Percentiles rank a stretch among this genome's conserved stretches.
These are phyloP conservation scores for Leucophenga montana DNA, from an alignment of 2,888 invertebrate species.

Conservation along the genomic window DNA sequence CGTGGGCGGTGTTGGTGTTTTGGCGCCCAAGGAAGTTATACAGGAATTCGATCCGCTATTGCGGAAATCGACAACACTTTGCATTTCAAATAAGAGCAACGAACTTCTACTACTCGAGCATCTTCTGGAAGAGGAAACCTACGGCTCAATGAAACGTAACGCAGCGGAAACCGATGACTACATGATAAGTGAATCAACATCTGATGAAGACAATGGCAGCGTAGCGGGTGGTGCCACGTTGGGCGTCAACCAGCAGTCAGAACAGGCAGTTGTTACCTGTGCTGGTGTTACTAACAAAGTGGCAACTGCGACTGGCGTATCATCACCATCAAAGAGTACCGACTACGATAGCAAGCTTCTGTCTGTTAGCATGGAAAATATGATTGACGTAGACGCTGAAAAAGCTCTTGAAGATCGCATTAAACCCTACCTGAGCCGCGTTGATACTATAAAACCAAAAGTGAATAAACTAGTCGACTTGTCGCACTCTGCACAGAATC, in stretches of 20 bases:
- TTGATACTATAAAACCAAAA: conserved; percentile 45
- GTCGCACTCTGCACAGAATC: conserved; percentile 57
- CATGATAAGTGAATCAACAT: conserved; percentile 73
- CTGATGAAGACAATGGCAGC: conserved; percentile 71
- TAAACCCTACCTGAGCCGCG: conserved; percentile 55
- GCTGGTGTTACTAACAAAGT: neutral
- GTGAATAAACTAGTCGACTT: conserved; percentile 51
- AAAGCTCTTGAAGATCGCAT: conserved; percentile 41
- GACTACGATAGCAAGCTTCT: too few relatives aligned
- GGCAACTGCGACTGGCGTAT: neutral
- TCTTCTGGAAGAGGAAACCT: conserved; percentile 80
- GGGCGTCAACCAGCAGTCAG: conserved; percentile 25
- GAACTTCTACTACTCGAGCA: conserved; percentile 79
- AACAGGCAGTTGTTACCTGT: conserved; percentile 39
- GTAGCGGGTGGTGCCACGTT: conserved; percentile 36
- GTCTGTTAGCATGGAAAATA: conserved; percentile 70
- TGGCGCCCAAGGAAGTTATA: conserved; percentile 76
- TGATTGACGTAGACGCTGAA: conserved; percentile 51
- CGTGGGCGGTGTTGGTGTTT: conserved; percentile 50
- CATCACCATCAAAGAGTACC: conserved; percentile 37
- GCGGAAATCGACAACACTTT: conserved; percentile 59
- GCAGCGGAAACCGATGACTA: conserved; percentile 70
- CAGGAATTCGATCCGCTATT: conserved; percentile 82
- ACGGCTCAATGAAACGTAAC: conserved; percentile 76
- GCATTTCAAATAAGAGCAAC: conserved; percentile 74